A percentile compares a stretch with the other conserved stretches of the same genome.
These are phyloP conservation scores for Tubulanus polymorphus DNA, from an alignment of 2,888 invertebrate species.

Conservation along the genomic window DNA sequence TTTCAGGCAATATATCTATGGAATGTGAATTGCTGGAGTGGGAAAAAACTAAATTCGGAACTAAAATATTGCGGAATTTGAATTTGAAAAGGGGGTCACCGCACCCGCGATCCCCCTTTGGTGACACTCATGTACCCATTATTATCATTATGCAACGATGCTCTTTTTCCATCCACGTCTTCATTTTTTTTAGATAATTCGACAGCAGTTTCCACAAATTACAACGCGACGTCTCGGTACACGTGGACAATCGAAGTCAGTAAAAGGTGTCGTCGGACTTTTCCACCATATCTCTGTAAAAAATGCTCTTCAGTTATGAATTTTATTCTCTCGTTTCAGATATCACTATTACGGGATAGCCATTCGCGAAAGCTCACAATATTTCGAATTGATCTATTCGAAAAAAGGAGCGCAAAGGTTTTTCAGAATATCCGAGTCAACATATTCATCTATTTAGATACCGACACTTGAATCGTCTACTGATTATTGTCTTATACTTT, in stretches of 20 bases:
- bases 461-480: not conserved
- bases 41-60: too few species aligned
- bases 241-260: slow-evolving; percentile 56
- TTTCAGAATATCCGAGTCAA: slow-evolving; percentile 16
- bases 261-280: too few species aligned
- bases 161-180: not conserved
- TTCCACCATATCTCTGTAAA: too few species aligned
- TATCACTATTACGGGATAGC: slow-evolving; percentile 59
- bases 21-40: too few species aligned
- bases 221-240: slow-evolving; percentile 57
- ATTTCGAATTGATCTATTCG: slow-evolving; percentile 55
- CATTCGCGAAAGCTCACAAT: slow-evolving; percentile 53
- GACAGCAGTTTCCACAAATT: slow-evolving; percentile 57
- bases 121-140: not conserved
- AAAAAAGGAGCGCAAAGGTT: slow-evolving; percentile 52
- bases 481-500: too few species aligned
- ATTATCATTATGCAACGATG: not conserved
- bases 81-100: too few species aligned
- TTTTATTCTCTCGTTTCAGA: slow-evolving; percentile 35
- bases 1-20: too few species aligned
- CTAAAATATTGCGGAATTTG: too few species aligned
- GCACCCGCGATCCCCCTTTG: not conserved
- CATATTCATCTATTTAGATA: slow-evolving; percentile 7
- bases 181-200: slow-evolving; percentile 53
- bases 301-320: too few species aligned